These are phyloP conservation scores for Hypsopygia costalis DNA, from an alignment of 2,888 invertebrate genomes.

Conservation along the genomic window DNA sequence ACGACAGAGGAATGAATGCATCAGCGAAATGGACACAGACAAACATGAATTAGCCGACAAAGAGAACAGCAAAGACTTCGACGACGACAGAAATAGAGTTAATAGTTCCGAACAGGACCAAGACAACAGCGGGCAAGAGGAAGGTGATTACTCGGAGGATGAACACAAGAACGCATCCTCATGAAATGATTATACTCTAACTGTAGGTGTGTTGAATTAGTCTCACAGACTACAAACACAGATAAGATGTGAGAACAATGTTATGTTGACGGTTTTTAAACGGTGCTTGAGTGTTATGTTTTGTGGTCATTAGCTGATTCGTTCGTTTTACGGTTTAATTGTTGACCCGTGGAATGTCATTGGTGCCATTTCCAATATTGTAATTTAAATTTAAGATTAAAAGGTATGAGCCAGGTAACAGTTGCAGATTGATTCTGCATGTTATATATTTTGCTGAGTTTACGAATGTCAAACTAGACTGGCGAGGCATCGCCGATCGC, in stretches of 20 bases:
- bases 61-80: slow-evolving; percentile 53
- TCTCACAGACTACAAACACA: slow-evolving; percentile 35
- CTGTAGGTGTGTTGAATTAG: slow-evolving; percentile 35
- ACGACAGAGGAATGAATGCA: slow-evolving; percentile 56
- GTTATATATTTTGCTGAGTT: slow-evolving; percentile 10
- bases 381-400: slow-evolving; percentile 56
- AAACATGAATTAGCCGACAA: slow-evolving; percentile 80
- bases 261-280: slow-evolving; percentile 64
- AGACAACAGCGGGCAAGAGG: slow-evolving; percentile 59
- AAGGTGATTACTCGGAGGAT: slow-evolving; percentile 73
- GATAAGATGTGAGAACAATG: slow-evolving; percentile 54
- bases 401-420: slow-evolving; percentile 35
- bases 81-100: slow-evolving; percentile 45
- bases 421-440: slow-evolving; percentile 33
- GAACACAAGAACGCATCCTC: slow-evolving; percentile 62
- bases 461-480: slow-evolving; percentile 8
- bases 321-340: slow-evolving; percentile 64
- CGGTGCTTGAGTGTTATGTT: slow-evolving; percentile 77
- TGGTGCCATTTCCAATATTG: slow-evolving; percentile 74
- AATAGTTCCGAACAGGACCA: slow-evolving; percentile 47
- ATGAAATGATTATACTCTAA: slow-evolving; percentile 49
- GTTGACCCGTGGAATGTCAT: slow-evolving; percentile 78
- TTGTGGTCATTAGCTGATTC: slow-evolving; percentile 67
- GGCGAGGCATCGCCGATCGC: slow-evolving; percentile 16
- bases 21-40: slow-evolving; percentile 60